Base-by-base conservation (phyloP, 2,888 invertebrate species). In the Drosophila dives region DNA sequence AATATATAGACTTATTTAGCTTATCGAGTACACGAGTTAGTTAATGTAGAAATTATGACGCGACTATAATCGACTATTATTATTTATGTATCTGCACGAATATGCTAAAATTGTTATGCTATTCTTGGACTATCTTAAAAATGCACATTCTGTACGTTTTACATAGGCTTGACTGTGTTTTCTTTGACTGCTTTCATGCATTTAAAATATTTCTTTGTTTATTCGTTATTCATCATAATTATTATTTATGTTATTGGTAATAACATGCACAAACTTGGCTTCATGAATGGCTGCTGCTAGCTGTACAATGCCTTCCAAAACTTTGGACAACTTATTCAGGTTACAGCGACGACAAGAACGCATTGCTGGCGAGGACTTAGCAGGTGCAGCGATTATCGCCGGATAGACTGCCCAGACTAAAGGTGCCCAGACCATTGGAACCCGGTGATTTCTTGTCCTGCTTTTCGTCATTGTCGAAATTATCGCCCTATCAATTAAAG, bases 381-480 rank as follows among this genome's bases (percentile, higher is more conserved):
- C 93, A 93, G 75, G 93, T 92, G 91, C 93, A 93, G 71, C 93
- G 91, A 80, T 91, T 93, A 54, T 91, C 92, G 70, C 93, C 93
- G 32, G 93, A 92, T 62, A 92, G 88, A 69, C 91, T 92, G 70
- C 92, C 93, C 83, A 93, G 85, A 59, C 92, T 92, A 64, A 93
- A 93, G 67, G 93, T 92, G 60, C 93, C 93, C 42, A 93, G 73
- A 40, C 93, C 93, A 83, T 91, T 93, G 54, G 92, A 92, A 12
- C 92, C 92, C 34, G 92, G 92, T 26, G 92, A 92, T 89, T 93
- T 92, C 79, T 93, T 92, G 51, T 93, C 91, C 89, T 92, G 90
- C 79, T 93, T 92, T 61, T 93, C 93, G 38, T 93, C 93, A 66
- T 92, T 92, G 72, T 94, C 94, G 65, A 94, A 94, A 69, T 93